Evolutionary conservation across 2,888 invertebrate genomes (phyloP), one percentile per base, ranked within the genome.

Genomic region (Pandemis corylana): DNA sequence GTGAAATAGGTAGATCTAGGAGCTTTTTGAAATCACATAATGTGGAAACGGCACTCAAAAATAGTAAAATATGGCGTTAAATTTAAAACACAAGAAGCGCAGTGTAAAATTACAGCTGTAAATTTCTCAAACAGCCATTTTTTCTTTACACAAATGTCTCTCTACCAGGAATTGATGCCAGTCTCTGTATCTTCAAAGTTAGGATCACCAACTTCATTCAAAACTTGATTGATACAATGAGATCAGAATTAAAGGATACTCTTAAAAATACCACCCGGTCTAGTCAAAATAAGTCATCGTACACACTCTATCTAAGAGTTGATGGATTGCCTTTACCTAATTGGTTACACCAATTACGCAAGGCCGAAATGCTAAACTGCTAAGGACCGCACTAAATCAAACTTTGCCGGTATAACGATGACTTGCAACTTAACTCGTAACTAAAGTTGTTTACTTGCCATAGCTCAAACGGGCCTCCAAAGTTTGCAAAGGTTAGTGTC

Each of bases 371-470:
- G 56, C 49, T 69, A 68, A 68, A 68, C 68, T 46, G 59, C 49
- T 28, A 42, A 69, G 28, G 73, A 69, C 49, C 49, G 41, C 44
- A 64, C 49, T 69, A 65, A 68, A 68, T 59, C 69, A 42, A 65
- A 69, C 65, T 64, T 69, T 7, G 59, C n/a, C 6, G 10, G 56
- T n/a, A 53, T 69, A 56, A 72, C 63, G 59, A 72, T 68, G 46
- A 63, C 53, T 44, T 13, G 56, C 46, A 68, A 68, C 15, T 61
- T 67, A 49, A 67, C 53, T 41, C 15, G 67, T 67, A 59, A 66
- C 66, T 67, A 66, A 66, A 72, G 63, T 64, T 56, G 72, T 63
- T 67, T 68, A 68, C 53, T 72, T 56, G 68, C 28, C 68, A 56
- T 51, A 42, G 36, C 53, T 63, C 53, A 53, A 63, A 72, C 56